Evolutionary conservation across 1,140 invertebrate species (phyloP).

Genomic region (Diabrotica undecimpunctata): DNA sequence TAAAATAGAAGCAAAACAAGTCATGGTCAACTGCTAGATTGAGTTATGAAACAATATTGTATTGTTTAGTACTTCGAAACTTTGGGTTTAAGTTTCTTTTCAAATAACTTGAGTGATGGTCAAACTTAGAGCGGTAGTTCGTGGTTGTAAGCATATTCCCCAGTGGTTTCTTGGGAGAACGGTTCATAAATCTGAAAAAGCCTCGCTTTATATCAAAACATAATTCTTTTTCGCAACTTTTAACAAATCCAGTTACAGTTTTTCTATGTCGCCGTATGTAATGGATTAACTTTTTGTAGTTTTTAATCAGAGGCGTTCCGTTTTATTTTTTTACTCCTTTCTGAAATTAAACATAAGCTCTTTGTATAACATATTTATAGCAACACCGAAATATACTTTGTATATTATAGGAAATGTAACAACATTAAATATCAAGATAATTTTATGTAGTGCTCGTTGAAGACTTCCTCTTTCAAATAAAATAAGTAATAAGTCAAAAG

Average conservation of each 20-base stretch:
- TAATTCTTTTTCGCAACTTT: conserved; percentile 5
- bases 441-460: too few species aligned
- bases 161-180: not conserved
- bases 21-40: not conserved
- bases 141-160: not conserved
- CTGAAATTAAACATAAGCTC: too few species aligned
- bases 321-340: not conserved
- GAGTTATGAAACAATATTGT: not conserved
- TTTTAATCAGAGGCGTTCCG: not conserved
- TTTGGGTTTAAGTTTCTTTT: not conserved
- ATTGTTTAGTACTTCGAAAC: not conserved
- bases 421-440: too few species aligned
- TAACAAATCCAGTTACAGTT: conserved; percentile 7
- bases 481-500: too few species aligned
- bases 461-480: too few species aligned
- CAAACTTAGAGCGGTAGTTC: not conserved
- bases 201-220: conserved; percentile 3
- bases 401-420: too few species aligned
- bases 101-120: conserved; percentile 2
- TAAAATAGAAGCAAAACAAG: too few species aligned
- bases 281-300: conserved; percentile 3
- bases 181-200: not conserved
- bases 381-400: too few species aligned
- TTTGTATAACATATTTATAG: too few species aligned
- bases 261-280: not conserved